These are phyloP conservation scores for Sphenodon punctatus DNA, from an alignment of 2,797 vertebrate species.

Conservation along the genomic window DNA sequence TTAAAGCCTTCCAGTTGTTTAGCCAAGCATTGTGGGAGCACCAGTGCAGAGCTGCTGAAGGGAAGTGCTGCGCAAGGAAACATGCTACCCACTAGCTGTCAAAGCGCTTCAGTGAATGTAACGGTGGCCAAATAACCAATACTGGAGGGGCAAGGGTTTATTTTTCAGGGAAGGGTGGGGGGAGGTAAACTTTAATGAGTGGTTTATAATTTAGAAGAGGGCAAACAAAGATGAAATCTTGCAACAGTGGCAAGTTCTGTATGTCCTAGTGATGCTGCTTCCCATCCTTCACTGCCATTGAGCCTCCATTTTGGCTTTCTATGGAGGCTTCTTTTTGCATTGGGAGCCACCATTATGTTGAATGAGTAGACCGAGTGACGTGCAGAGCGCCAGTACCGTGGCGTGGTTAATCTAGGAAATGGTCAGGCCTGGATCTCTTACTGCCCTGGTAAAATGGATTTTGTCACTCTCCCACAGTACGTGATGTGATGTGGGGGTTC, in stretches of 20 bases:
- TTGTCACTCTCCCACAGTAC: too few species aligned
- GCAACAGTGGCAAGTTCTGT: neutral
- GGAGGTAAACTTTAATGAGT: rapidly evolving
- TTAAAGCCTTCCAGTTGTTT: constrained; percentile 20
- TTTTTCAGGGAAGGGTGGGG: neutral
- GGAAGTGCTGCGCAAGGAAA: constrained; percentile 56
- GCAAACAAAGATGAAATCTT: constrained; percentile 12
- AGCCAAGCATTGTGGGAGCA: constrained; percentile 53
- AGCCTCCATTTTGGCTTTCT: neutral
- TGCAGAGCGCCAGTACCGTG: neutral
- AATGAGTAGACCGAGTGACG: neutral
- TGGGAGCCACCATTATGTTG: rapidly evolving
- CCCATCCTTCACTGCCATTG: neutral
- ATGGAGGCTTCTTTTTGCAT: neutral
- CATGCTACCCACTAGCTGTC: constrained; percentile 46
- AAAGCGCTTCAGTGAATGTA: constrained; percentile 35
- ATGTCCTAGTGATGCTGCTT: constrained; percentile 8
- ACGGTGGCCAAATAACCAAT: constrained; percentile 53
- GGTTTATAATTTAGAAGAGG: neutral
- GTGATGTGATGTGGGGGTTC: too few species aligned
- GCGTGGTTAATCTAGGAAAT: too few species aligned
- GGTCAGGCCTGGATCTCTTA: too few species aligned
- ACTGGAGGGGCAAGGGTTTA: neutral
- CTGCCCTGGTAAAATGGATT: too few species aligned
- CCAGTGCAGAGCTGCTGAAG: constrained; percentile 65